These are phyloP conservation scores for Pheosia gnoma DNA, from an alignment of 2,888 invertebrate species.

Conservation along the genomic window DNA sequence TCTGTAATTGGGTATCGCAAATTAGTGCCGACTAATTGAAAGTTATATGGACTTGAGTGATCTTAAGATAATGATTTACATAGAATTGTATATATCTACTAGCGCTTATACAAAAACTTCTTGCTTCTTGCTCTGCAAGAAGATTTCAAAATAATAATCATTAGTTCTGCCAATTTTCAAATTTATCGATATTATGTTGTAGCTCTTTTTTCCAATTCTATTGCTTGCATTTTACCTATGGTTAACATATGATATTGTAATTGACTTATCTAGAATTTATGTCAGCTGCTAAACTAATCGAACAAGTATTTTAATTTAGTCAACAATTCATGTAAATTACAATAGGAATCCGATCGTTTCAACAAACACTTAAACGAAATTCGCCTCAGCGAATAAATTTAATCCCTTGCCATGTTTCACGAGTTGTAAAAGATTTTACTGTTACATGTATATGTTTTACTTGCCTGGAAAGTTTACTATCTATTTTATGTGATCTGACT, in stretches of 20 bases:
- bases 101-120: no score
- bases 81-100: no score
- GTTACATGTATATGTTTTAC: slow-evolving; percentile 55
- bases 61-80: neutral
- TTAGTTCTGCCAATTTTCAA: no score
- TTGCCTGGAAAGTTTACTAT: slow-evolving; percentile 51
- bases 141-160: no score
- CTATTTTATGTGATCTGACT: slow-evolving; percentile 55
- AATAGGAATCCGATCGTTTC: slow-evolving; percentile 37
- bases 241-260: no score
- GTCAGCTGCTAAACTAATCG: neutral
- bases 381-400: slow-evolving; percentile 50
- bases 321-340: slow-evolving; percentile 26
- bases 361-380: slow-evolving; percentile 40
- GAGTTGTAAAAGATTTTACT: slow-evolving; percentile 61
- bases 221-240: no score
- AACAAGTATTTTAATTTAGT: neutral
- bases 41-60: neutral
- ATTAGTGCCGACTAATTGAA: slow-evolving; percentile 2
- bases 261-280: neutral
- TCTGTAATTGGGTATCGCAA: slow-evolving; percentile 22
- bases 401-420: slow-evolving; percentile 55
- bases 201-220: no score
- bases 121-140: no score
- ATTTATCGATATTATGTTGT: no score